Conservation (phyloP, 2,888 invertebrate species). For the Camptogramma bilineatum region DNA sequence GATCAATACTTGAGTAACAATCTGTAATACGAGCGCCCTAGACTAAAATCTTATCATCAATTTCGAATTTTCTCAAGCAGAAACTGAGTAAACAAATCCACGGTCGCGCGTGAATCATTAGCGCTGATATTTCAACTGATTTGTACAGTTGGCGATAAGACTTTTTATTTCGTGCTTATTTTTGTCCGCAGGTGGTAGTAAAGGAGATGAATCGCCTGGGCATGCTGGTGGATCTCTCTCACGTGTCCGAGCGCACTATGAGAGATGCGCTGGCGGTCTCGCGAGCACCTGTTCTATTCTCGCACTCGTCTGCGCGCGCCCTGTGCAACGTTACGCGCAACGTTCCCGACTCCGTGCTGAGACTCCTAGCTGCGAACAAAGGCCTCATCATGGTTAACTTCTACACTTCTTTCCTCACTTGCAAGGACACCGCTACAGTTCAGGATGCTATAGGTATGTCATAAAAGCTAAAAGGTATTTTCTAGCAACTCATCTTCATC, state of each 20-base stretch:
- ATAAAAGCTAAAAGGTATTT: not conserved
- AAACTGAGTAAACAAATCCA: too few species aligned
- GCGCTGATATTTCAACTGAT: too few species aligned
- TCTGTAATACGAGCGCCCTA: too few species aligned
- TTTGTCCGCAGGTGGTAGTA: conserved; percentile 87
- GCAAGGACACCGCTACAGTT: conserved; percentile 90
- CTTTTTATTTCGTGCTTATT: not conserved
- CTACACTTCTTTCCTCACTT: conserved; percentile 91
- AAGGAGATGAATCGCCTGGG: conserved; percentile 96
- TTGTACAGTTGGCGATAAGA: not conserved
- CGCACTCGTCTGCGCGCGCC: conserved; percentile 93
- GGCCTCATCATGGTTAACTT: conserved; percentile 96
- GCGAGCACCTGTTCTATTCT: conserved; percentile 94
- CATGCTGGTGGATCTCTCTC: conserved; percentile 94
- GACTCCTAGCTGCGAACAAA: conserved; percentile 90
- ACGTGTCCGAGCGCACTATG: conserved; percentile 93
- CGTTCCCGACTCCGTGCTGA: conserved; percentile 91
- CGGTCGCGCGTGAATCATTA: too few species aligned
- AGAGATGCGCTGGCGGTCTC: conserved; percentile 90
- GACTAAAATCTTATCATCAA: too few species aligned
- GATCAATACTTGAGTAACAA: too few species aligned
- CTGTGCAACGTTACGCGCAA: conserved; percentile 93
- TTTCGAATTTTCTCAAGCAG: too few species aligned
- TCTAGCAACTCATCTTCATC: not conserved
- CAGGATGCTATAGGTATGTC: conserved; percentile 91